A percentile compares a stretch with the other conserved stretches of the same genome.
These are phyloP conservation scores for Mylabris phalerata DNA, from an alignment of 1,140 invertebrate species.

Conservation along the genomic window DNA sequence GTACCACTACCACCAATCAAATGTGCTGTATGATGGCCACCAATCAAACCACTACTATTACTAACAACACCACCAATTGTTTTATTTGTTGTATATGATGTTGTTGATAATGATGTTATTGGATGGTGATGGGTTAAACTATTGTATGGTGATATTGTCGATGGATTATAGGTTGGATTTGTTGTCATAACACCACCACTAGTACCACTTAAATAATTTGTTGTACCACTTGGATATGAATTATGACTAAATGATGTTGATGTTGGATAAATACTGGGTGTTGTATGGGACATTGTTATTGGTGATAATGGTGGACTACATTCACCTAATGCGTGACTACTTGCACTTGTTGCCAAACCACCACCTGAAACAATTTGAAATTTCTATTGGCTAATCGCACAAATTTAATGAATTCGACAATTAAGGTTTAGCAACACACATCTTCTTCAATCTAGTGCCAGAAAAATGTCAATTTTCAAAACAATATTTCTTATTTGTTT, in stretches of 20 bases:
- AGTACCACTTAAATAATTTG: conserved; percentile 6
- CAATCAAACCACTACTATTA: conserved; percentile 16
- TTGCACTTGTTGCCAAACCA: conserved; percentile 51
- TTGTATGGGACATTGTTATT: conserved; percentile 49
- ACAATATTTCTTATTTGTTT: too few species aligned
- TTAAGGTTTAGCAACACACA: not conserved
- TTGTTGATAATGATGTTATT: too few species aligned
- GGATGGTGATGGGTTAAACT: conserved; percentile 43
- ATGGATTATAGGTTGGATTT: conserved; percentile 40
- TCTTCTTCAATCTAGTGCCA: too few species aligned
- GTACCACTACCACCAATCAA: not conserved
- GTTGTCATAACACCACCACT: conserved; percentile 9
- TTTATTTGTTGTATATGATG: conserved; percentile 47
- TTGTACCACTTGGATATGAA: conserved; percentile 12
- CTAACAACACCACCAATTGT: conserved; percentile 24
- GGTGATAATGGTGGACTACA: conserved; percentile 51
- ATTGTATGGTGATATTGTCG: conserved; percentile 41
- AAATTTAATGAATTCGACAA: not conserved
- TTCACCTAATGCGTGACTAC: conserved; percentile 51
- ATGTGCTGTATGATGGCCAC: too few species aligned
- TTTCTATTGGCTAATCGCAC: too few species aligned
- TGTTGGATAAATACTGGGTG: conserved; percentile 42
- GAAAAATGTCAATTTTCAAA: too few species aligned
- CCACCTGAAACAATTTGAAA: conserved; percentile 22
- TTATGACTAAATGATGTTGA: conserved; percentile 45